These are phyloP conservation scores for Indicator maculatus DNA, from an alignment of 2,113 vertebrate species.

Conservation along the genomic window DNA sequence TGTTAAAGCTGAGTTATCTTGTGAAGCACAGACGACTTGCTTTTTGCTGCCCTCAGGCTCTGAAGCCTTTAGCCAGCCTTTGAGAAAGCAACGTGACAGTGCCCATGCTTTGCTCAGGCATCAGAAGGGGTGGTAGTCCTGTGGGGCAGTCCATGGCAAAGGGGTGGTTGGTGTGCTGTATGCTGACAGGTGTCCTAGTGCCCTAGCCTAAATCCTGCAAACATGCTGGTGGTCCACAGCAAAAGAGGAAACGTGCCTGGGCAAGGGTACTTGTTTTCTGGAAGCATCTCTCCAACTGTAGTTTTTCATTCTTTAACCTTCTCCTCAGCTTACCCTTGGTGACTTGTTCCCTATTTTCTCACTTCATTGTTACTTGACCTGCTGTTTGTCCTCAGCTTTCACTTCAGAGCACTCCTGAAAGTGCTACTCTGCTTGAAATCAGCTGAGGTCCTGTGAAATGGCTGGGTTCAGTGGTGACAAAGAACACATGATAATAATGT, in stretches of 20 bases:
- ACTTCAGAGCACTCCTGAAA: background rate
- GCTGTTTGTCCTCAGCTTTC: background rate
- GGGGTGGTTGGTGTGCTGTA: background rate
- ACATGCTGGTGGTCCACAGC: too few species aligned
- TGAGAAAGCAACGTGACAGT: background rate
- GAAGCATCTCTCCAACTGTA: background rate
- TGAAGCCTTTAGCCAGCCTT: background rate
- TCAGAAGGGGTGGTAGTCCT: fast-evolving
- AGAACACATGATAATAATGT: background rate
- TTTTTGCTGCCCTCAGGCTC: background rate
- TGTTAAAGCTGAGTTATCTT: background rate
- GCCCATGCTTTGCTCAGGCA: background rate
- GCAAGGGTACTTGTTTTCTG: background rate
- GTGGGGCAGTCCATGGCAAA: background rate
- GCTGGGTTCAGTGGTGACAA: background rate
- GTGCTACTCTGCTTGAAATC: background rate
- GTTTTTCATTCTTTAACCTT: background rate
- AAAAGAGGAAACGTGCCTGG: background rate
- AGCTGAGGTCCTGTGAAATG: background rate
- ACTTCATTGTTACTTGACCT: background rate
- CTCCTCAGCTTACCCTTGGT: background rate
- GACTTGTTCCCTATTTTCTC: background rate
- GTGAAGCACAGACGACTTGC: background rate
- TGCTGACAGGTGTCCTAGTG: background rate
- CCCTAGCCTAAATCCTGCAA: background rate